Percentiles rank a stretch among this genome's conserved stretches.
These are phyloP conservation scores for Pyxicephalus adspersus DNA, from an alignment of 2,113 vertebrate species.

Conservation along the genomic window DNA sequence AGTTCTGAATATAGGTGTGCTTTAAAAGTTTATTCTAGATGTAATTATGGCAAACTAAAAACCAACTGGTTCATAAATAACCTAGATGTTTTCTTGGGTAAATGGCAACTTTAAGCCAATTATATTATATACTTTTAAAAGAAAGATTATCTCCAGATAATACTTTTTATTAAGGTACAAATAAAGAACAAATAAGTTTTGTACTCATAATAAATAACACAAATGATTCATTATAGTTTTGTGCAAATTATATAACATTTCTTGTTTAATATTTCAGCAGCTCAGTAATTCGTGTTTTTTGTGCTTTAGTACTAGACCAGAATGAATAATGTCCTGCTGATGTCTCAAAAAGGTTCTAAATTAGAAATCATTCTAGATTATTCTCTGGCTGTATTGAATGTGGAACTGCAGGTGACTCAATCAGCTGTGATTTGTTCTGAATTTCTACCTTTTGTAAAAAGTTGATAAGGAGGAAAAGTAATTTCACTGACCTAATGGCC, in stretches of 20 bases:
- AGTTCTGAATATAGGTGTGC: no score
- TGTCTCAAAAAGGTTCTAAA: constrained; percentile 37
- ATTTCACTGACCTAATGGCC: constrained; percentile 36
- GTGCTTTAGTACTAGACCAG: background rate
- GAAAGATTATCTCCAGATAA: no score
- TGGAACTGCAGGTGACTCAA: constrained; percentile 29
- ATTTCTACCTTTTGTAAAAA: constrained; percentile 27
- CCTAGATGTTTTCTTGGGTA: no score
- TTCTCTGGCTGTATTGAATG: constrained; percentile 19
- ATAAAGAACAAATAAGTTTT: background rate
- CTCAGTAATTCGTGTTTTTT: background rate
- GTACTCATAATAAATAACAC: background rate
- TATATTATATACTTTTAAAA: no score
- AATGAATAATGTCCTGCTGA: constrained; percentile 28
- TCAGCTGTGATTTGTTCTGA: constrained; percentile 35
- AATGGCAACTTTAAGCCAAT: no score
- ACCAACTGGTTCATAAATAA: no score
- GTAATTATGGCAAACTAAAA: no score
- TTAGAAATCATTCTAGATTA: constrained; percentile 40
- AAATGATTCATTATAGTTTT: background rate
- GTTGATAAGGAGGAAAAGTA: background rate
- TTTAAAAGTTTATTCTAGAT: no score
- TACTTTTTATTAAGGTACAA: no score
- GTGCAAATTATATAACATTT: background rate
- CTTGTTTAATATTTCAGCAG: background rate